These are phyloP conservation scores for Nibea albiflora DNA, from an alignment of 2,113 vertebrate genomes.

Conservation along the genomic window DNA sequence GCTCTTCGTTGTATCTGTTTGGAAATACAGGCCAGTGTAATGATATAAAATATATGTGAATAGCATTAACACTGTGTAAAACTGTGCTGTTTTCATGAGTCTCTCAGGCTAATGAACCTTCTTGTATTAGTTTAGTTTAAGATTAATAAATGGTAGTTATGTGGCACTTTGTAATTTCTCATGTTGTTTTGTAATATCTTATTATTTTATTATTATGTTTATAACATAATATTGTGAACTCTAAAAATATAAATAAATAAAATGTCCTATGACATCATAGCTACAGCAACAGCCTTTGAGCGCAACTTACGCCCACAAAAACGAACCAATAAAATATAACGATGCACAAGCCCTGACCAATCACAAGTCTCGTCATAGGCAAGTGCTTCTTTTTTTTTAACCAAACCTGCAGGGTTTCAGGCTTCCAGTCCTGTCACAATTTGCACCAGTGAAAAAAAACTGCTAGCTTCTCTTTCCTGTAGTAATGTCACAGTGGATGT, in stretches of 20 bases:
- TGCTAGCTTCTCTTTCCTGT: not conserved
- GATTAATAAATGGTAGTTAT: not conserved
- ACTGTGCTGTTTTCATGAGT: not conserved
- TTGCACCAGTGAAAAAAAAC: not conserved
- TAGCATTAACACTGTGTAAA: not conserved
- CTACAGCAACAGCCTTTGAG: conserved; percentile 13
- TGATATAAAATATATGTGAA: not conserved
- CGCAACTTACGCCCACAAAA: not conserved
- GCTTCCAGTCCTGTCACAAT: conserved; percentile 41
- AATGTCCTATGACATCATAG: conserved; percentile 42
- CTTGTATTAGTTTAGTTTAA: not conserved
- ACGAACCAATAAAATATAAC: conserved; percentile 64
- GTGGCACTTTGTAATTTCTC: too few relatives aligned
- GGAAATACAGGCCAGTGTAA: not conserved
- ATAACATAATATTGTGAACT: not conserved
- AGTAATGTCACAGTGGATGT: conserved; percentile 72
- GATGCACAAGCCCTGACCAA: conserved; percentile 62
- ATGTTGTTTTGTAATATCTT: not conserved
- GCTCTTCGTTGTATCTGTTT: not conserved
- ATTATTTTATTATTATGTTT: not conserved
- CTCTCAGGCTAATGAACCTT: not conserved
- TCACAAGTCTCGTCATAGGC: conserved; percentile 63
- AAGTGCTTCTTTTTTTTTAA: not conserved
- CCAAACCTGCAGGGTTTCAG: conserved; percentile 40
- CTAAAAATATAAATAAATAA: not conserved